These are phyloP conservation scores for Pocillopora damicornis DNA, from an alignment of 64 coral and sea anemone genomes.

Conservation along the genomic window DNA sequence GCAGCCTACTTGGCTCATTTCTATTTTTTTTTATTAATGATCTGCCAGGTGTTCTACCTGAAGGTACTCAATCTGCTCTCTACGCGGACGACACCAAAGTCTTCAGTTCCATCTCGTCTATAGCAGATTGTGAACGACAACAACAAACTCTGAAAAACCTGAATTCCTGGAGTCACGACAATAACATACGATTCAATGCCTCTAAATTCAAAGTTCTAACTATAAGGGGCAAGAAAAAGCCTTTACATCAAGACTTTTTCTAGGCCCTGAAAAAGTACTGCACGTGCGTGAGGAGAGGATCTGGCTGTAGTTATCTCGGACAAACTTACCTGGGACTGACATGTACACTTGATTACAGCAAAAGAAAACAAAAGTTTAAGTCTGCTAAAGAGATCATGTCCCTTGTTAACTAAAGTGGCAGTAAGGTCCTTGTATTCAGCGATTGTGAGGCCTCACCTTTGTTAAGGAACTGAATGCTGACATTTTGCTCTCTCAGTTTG, in stretches of 20 bases:
- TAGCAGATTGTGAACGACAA: neutral
- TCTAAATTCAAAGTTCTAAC: slow-evolving; percentile 15
- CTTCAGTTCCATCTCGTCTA: neutral
- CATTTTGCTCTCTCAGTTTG: too few species aligned
- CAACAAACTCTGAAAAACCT: neutral
- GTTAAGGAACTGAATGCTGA: neutral
- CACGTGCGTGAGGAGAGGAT: neutral
- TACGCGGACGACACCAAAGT: too few species aligned
- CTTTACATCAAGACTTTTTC: neutral
- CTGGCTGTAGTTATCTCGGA: neutral
- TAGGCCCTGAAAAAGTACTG: neutral
- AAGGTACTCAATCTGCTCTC: neutral
- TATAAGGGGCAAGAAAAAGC: neutral
- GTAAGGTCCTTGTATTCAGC: neutral
- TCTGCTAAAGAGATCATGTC: neutral
- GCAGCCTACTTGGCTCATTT: neutral
- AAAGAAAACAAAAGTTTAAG: neutral
- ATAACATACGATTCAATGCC: neutral
- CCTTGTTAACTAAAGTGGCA: too few species aligned
- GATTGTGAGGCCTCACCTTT: neutral
- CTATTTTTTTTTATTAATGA: neutral
- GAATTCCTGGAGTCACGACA: neutral
- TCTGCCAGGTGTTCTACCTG: neutral
- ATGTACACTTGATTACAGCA: too few species aligned
- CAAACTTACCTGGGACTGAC: too few species aligned